Evolutionary conservation across 2,797 vertebrate genomes (phyloP), one percentile per base, ranked within the genome.

Genomic region (Labeo calbasu): DNA sequence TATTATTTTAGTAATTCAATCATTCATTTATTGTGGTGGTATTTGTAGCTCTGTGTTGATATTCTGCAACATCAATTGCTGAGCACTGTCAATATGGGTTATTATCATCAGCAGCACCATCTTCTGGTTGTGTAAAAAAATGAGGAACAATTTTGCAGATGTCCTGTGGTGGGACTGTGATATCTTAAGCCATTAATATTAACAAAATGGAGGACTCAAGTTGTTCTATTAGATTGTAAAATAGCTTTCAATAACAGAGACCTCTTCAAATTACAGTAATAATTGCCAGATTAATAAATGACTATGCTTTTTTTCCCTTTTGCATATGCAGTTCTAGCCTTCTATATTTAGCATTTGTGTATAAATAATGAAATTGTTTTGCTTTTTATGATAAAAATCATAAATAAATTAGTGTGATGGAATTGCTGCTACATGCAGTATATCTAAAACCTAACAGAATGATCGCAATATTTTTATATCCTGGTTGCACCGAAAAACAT

Each of bases 81-180:
- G 8, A n/a, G 46, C 25, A 13, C 57, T 32, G 76, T 51, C 23
- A 66, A 25, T 65, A 17, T 32, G 15, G 10, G 43, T 48, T 21
- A 28, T 78, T 14, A 66, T 79, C 14, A 40, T 17, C 25, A 75
- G 28, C 46, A 82, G 81, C 81, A n/a, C 70, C 70, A 82, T 75
- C 81, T 82, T 65, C 70, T 82, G 70, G 81, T 50, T 63, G 19
- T 40, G 28, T 9, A 51, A 65, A 53, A 63, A 25, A 50, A 63
- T 61, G 57, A 57, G 50, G 55, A n/a, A 28, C 15, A 57, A 43
- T 10, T 19, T 65, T 17, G 61, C 61, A 65, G 25, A 15, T 28
- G 23, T 65, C 61, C 36, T 50, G 40, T 59, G 43, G 36, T 3
- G 19, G 25, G 23, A 63, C 5, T n/a, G 36, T 59, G 66, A 46